phyloP scores from a whole-genome alignment of 2,113 vertebrate species.

The Sander lucioperca region DNA sequence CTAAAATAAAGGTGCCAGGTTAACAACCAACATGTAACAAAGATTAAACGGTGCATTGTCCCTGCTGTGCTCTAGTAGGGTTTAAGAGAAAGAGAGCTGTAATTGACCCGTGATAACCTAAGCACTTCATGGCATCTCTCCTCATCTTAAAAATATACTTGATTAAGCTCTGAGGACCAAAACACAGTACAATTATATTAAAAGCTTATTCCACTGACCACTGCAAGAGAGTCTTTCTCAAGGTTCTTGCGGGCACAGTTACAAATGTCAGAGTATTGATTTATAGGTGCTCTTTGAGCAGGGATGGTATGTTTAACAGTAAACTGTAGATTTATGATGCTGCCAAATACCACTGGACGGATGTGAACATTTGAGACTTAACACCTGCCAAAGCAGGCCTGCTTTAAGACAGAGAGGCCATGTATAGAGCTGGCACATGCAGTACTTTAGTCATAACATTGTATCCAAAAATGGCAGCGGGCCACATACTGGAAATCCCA shows the following conservation, averaged over 20 bases:
- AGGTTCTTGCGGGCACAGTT: neutral
- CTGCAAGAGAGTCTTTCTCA: constrained; percentile 22
- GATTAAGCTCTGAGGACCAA: constrained; percentile 47
- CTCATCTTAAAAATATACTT: constrained; percentile 37
- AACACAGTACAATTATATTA: constrained; percentile 17
- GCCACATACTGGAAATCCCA: neutral
- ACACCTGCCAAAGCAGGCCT: constrained; percentile 52
- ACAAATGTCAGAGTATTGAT: constrained; percentile 44
- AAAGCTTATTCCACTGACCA: neutral
- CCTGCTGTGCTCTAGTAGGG: constrained; percentile 50
- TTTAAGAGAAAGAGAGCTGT: constrained; percentile 51
- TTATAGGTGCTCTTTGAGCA: constrained; percentile 36
- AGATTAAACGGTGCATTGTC: constrained; percentile 26
- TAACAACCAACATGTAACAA: constrained; percentile 24
- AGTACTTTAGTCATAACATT: constrained; percentile 23
- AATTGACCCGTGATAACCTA: constrained; percentile 56
- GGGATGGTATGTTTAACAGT: constrained; percentile 49
- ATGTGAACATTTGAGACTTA: constrained; percentile 61
- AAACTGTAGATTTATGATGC: constrained; percentile 63
- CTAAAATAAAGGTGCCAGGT: constrained; percentile 9
- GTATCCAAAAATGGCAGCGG: constrained; percentile 22
- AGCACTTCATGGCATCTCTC: constrained; percentile 24
- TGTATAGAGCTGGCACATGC: constrained; percentile 13
- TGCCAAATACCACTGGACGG: constrained; percentile 39
- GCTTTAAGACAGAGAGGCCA: constrained; percentile 22